Evolutionary conservation across 2,113 vertebrate species (phyloP).

Genomic region (Crotalus tigris): DNA sequence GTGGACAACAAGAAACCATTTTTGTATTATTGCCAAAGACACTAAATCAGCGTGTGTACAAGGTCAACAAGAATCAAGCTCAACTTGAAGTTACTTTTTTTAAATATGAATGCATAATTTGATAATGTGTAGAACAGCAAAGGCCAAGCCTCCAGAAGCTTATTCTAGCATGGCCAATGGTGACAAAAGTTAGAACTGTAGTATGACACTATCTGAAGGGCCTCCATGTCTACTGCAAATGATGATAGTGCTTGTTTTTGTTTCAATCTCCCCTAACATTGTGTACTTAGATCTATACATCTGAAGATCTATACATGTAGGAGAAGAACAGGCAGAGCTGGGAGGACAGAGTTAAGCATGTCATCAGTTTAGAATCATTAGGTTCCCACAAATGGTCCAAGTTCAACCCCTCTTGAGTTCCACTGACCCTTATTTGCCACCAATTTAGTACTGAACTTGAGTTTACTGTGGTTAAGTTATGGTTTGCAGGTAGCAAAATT

Average conservation of each 20-base stretch:
- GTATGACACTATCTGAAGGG: neutral
- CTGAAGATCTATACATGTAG: too few species aligned
- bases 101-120: neutral
- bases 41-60: neutral
- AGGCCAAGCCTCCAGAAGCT: neutral
- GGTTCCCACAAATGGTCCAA: too few species aligned
- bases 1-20: neutral
- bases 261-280: neutral
- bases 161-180: neutral
- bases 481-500: neutral
- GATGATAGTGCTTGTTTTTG: neutral
- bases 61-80: neutral
- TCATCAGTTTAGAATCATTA: too few species aligned
- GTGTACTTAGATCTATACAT: neutral
- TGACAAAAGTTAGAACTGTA: neutral
- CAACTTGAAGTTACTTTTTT: neutral
- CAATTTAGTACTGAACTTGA: too few species aligned
- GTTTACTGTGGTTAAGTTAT: neutral
- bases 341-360: too few species aligned
- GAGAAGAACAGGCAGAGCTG: too few species aligned
- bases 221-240: neutral
- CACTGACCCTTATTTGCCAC: too few species aligned
- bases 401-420: too few species aligned
- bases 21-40: neutral
- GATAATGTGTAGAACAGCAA: neutral